Base-by-base conservation (phyloP, 92 coral and sea anemone species). In the Actinostola sp. region DNA sequence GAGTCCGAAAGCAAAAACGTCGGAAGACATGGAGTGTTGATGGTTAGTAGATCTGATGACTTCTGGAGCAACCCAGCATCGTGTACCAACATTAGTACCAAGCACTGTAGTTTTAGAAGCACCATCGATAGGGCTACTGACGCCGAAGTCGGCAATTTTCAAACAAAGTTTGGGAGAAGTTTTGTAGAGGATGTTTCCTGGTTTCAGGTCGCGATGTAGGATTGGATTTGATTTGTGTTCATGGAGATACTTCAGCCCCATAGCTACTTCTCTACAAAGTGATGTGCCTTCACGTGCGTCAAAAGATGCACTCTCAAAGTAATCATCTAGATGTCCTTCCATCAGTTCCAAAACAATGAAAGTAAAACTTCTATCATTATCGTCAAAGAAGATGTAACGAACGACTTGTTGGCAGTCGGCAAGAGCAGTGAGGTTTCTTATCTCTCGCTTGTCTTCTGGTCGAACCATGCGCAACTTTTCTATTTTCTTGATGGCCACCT, bases 141-240 rank as follows among this genome's bases (percentile, higher is more conserved):
- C 66, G 23, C 82, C 82, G 67, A 77, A 77, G 68, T 77, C 75
- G 10, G 83, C 83, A 8, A 77, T 66, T 58, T 77, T 77, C 57
- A 77, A 55, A 33, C 82, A 53, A 52, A 62, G 71, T 3, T 41
- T 21, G 33, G 90, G 86, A 53, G 63, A 36, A 15, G 36, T 30
- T 30, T 85, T 80, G 82, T 80, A 85, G 50, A 85, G 86, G 45
- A 85, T 80, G 52, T 80, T 85, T 20, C 78, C 50, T 43, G 90
- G 90, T 63, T 85, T 80, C 10, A 85, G 70, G 53, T 85, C 86
- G 17, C 90, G 86, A 65, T 85, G 90, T 36, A 80, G 35, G 68
- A 85, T 71, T 9, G 35, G 4, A 24, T 41, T 19, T 13, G 30
- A 25, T 1, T 82, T 39, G 0, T 82, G 70, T 3, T 21, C 14